phyloP scores from a whole-genome alignment of 2,888 invertebrate species.

The Epirrhoe alternata region DNA sequence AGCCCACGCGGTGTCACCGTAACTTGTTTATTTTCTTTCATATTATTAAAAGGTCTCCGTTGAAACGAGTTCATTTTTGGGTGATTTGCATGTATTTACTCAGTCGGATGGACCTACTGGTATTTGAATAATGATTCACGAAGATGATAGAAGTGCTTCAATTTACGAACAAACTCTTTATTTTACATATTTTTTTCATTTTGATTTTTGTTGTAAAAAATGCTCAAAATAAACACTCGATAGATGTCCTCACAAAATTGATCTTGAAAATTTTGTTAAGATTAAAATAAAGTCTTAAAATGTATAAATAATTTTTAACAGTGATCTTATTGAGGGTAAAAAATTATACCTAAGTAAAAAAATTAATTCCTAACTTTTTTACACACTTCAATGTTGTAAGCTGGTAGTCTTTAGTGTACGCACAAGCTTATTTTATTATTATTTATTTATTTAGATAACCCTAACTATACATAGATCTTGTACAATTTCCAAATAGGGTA shows the following conservation, averaged over 20 bases:
- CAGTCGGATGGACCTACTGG: slow-evolving; percentile 56
- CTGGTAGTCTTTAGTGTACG: no score
- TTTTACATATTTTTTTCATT: neutral
- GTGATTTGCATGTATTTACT: slow-evolving; percentile 75
- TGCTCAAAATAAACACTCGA: neutral
- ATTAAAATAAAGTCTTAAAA: no score
- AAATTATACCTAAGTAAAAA: no score
- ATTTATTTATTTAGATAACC: no score
- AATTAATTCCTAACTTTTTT: no score
- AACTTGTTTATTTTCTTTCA: slow-evolving; percentile 42
- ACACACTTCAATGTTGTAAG: no score
- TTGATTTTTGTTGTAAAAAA: neutral
- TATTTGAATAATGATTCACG: slow-evolving; percentile 60
- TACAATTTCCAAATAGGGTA: slow-evolving; percentile 16
- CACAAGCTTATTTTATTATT: no score
- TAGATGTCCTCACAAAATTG: no score
- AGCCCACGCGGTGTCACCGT: slow-evolving; percentile 31
- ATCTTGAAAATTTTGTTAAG: no score
- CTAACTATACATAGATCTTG: neutral
- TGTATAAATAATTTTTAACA: no score
- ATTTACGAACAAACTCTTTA: slow-evolving; percentile 13
- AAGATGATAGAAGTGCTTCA: slow-evolving; percentile 16
- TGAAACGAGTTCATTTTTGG: slow-evolving; percentile 68
- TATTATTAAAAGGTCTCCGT: slow-evolving; percentile 73
- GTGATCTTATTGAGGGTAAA: no score